phyloP scores from a whole-genome alignment of 2,113 vertebrate genomes.

The Melanerpes formicivorus region DNA sequence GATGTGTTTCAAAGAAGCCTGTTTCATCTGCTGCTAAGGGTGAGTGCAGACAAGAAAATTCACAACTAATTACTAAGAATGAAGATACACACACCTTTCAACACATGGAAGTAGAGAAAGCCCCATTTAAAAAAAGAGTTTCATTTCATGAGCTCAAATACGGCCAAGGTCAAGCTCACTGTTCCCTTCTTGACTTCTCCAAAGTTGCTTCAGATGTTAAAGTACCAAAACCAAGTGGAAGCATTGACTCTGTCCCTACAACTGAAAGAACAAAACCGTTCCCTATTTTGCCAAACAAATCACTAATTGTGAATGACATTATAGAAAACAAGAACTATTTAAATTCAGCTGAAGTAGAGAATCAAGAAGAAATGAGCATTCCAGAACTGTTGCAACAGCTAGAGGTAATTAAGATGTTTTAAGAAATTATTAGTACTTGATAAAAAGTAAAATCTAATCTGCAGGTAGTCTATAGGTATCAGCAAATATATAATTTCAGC shows the following conservation, averaged over 20 bases:
- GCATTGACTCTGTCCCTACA: constrained; percentile 31
- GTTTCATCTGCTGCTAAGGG: not conserved
- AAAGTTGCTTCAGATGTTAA: constrained; percentile 77
- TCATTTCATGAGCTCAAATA: constrained; percentile 74
- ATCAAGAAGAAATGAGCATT: constrained; percentile 7
- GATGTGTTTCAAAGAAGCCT: not conserved
- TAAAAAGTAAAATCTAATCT: not conserved
- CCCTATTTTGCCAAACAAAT: constrained; percentile 62
- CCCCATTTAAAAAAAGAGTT: constrained; percentile 55
- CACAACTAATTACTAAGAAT: not conserved
- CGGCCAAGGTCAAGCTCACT: constrained; percentile 77
- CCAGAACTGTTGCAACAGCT: constrained; percentile 60
- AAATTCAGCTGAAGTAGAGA: constrained; percentile 52
- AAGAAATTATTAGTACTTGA: not conserved
- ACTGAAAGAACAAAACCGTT: constrained; percentile 69
- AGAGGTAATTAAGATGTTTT: constrained; percentile 76
- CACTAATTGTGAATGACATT: constrained; percentile 64
- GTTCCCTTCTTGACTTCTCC: constrained; percentile 77
- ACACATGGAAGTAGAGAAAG: not conserved
- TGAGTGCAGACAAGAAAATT: not conserved
- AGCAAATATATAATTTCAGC: not conserved
- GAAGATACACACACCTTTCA: not conserved
- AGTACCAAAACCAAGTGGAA: constrained; percentile 72
- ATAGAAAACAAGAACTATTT: constrained; percentile 71
- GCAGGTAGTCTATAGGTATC: not conserved